phyloP scores from a whole-genome alignment of 2,797 vertebrate species.

The Antrozous pallidus region DNA sequence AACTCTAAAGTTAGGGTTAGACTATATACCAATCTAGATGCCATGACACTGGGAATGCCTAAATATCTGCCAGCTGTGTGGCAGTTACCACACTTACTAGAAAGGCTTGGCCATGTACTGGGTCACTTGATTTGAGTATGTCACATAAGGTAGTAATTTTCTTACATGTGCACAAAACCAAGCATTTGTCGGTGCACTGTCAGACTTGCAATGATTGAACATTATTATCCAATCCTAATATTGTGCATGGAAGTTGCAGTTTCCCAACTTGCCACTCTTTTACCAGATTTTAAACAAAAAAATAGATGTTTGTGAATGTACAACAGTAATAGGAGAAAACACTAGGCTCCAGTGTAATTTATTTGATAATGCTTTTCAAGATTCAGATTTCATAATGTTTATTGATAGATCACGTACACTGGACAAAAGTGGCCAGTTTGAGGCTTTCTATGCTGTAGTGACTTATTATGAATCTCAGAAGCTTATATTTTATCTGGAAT shows the following conservation, averaged over 20 bases:
- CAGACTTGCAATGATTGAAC: neutral
- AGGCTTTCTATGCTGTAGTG: neutral
- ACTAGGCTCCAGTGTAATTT: neutral
- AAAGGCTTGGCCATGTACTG: neutral
- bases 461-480: neutral
- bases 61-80: neutral
- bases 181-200: neutral
- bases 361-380: constrained; percentile 5
- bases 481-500: neutral
- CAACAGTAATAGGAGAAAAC: neutral
- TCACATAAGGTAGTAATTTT: neutral
- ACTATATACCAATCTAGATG: neutral
- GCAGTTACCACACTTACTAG: neutral
- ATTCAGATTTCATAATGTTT: neutral
- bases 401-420: neutral
- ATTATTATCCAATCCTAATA: neutral
- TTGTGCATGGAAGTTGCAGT: neutral
- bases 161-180: neutral
- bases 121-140: neutral
- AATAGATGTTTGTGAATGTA: neutral
- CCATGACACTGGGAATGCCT: neutral
- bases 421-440: neutral
- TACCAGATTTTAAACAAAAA: neutral
- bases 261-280: neutral
- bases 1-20: neutral